Evolutionary conservation across 23 tunicate species (phyloP), one percentile per base, ranked within the genome.

Genomic region (Styela plicata): DNA sequence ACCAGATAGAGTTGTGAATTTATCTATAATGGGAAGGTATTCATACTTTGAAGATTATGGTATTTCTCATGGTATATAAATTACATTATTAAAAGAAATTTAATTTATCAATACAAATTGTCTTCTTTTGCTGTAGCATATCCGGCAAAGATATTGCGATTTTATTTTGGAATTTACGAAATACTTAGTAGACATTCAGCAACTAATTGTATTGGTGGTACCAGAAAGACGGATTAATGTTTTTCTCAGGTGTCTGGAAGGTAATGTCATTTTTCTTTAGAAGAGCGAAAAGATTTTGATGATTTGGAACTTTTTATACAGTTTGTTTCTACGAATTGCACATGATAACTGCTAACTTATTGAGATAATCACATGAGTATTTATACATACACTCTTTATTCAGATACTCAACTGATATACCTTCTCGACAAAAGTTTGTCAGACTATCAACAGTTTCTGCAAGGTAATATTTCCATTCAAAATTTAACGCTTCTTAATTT

Each of bases 401-500:
- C 24, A 74, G 83, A 63, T 71, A 71, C 34, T 73, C 84, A 13
- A 80, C 80, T 65, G 80, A 70, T 1, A 24, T 83, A 29, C 69
- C 62, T 64, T 53, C 64, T 31, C 62, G 69, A 2, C 89, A 85
- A 35, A 63, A 85, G 67, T 33, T 84, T n/a, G 31, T 84, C 33
- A 74, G 95, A 63, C 75, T 90, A 36, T 87, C 95, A 7, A 90
- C 95, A 2, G 95, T 80, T 16, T 90, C 95, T 34, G 86, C 95
- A 24, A 85, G 95, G 95, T 90, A 36, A 30, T 13, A 30, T 2
- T 18, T 23, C 64, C 31, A 32, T 31, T n/a, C 13, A 74, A 32
- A 32, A 29, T 74, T n/a, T 74, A 31, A n/a, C 17, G n/a, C 31
- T 32, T 57, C 20, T 57, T 57, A 20, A 18, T 57, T 57, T 18